Evolutionary conservation across 1,140 invertebrate species (phyloP).

Genomic region (Zaprionus taronus): DNA sequence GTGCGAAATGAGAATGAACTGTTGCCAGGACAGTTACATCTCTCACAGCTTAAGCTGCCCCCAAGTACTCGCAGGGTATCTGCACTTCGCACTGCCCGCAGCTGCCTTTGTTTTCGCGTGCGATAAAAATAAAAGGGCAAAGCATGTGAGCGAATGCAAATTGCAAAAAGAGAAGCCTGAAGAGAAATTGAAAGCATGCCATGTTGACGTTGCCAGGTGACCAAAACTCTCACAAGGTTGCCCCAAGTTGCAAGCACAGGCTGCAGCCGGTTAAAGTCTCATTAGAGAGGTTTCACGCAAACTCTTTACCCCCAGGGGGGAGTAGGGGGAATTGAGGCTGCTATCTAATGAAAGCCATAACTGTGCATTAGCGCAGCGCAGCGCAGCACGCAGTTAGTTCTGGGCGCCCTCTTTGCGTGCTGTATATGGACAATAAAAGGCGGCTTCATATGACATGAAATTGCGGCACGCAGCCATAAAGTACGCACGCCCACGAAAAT

Average conservation of each 20-base stretch:
- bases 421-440: conserved; percentile 46
- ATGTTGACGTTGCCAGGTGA: conserved; percentile 5
- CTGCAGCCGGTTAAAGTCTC: conserved; percentile 53
- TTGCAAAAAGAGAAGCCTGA: conserved; percentile 30
- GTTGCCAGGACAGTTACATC: background rate
- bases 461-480: conserved; percentile 56
- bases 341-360: conserved; percentile 50
- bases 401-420: background rate
- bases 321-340: too few species aligned
- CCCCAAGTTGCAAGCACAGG: conserved; percentile 19
- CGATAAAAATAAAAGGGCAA: conserved; percentile 42
- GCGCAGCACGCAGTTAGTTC: conserved; percentile 29
- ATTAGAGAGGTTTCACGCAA: conserved; percentile 31
- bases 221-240: conserved; percentile 20
- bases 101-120: conserved; percentile 20
- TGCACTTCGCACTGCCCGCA: background rate
- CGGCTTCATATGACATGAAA: conserved; percentile 62
- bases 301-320: background rate
- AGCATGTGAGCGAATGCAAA: conserved; percentile 35
- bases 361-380: conserved; percentile 45
- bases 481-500: conserved; percentile 39
- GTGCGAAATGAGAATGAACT: conserved; percentile 5
- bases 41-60: background rate
- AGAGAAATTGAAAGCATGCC: conserved; percentile 17
- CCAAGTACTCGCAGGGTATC: background rate